Evolutionary conservation across 2,113 vertebrate species (phyloP).

Genomic region (Balaenoptera acutorostrata): DNA sequence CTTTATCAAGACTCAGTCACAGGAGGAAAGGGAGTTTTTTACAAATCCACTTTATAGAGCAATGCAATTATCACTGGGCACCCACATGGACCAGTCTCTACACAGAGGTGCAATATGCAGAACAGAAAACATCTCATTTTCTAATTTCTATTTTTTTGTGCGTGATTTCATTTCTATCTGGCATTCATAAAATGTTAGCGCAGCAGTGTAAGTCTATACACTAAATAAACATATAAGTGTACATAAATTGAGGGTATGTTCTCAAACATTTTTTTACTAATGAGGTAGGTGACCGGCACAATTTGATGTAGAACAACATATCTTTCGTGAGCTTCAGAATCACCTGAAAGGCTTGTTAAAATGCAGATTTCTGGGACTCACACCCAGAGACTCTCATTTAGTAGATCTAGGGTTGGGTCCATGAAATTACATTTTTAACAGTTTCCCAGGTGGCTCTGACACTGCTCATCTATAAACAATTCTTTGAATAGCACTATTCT

Average conservation of each 20-base stretch:
- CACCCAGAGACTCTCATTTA: background rate
- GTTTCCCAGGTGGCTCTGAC: background rate
- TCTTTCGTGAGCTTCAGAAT: background rate
- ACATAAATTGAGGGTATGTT: background rate
- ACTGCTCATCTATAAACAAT: background rate
- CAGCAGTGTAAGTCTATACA: background rate
- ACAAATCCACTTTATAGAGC: background rate
- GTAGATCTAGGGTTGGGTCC: background rate
- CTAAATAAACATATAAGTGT: background rate
- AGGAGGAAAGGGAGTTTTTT: background rate
- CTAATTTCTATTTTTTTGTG: background rate
- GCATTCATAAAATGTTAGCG: background rate
- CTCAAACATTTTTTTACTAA: background rate
- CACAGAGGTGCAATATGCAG: background rate
- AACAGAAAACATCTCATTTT: background rate
- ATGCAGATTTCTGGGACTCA: background rate
- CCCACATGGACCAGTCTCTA: background rate
- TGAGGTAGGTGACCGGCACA: background rate
- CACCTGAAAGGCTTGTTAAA: background rate
- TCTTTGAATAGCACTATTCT: background rate
- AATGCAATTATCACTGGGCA: background rate
- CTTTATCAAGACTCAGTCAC: background rate
- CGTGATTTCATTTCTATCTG: background rate
- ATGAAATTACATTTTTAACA: background rate
- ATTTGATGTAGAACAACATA: background rate